Conservation (phyloP, 2,888 invertebrate genomes). For the Mechanitis mazaeus region DNA sequence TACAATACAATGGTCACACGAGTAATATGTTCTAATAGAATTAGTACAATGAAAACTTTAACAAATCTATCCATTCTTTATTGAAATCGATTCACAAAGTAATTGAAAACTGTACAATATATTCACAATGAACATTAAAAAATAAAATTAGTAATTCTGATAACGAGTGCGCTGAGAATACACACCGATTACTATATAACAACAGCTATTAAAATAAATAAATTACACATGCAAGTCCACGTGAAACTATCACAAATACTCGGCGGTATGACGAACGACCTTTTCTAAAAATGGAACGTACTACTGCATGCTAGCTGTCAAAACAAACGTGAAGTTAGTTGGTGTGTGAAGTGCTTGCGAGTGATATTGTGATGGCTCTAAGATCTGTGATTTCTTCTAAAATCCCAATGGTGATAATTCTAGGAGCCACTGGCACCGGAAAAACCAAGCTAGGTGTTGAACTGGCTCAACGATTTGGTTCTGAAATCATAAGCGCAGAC, state of each 20-base stretch:
- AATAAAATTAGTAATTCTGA: neutral
- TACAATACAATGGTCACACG: too few relatives aligned
- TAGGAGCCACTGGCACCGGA: constrained; percentile 97
- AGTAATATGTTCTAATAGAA: too few relatives aligned
- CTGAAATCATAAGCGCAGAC: constrained; percentile 98
- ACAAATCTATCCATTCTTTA: too few relatives aligned
- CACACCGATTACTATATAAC: constrained; percentile 1
- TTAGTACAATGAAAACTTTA: too few relatives aligned
- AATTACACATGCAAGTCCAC: constrained; percentile 20
- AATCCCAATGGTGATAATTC: constrained; percentile 88
- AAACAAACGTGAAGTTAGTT: constrained; percentile 61
- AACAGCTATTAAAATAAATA: constrained; percentile 23
- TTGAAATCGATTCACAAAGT: neutral
- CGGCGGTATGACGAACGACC: constrained; percentile 18
- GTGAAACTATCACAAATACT: constrained; percentile 20
- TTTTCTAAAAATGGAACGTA: constrained; percentile 33
- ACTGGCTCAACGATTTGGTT: constrained; percentile 88
- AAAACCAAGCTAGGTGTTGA: constrained; percentile 97
- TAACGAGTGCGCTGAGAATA: neutral
- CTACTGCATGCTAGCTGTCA: constrained; percentile 31
- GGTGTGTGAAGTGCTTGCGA: constrained; percentile 50
- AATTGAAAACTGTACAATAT: neutral
- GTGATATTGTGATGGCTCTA: constrained; percentile 54
- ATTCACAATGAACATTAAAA: neutral
- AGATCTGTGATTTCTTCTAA: constrained; percentile 57